Evolutionary conservation across 2,113 vertebrate genomes (phyloP).

Genomic region (Carassius gibelio): DNA sequence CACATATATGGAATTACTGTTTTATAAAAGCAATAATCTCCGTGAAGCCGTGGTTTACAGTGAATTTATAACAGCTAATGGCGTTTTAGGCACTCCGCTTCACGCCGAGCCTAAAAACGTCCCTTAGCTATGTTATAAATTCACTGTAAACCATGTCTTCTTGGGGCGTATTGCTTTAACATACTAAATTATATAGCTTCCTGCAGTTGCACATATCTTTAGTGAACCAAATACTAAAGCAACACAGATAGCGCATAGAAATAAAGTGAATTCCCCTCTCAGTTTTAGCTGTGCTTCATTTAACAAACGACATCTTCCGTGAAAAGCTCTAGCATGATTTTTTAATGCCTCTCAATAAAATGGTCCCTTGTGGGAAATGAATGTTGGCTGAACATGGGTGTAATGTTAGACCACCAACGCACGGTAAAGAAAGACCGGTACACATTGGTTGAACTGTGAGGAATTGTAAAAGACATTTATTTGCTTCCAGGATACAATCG

Average conservation of each 20-base stretch:
- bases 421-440: background rate
- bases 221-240: background rate
- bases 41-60: too few relatives aligned
- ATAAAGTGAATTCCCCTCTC: background rate
- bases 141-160: too few relatives aligned
- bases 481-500: background rate
- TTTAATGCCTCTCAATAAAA: conserved; percentile 7
- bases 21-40: too few relatives aligned
- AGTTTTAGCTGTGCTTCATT: conserved; percentile 1
- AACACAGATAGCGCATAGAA: background rate
- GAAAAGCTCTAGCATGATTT: background rate
- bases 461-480: background rate
- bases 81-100: too few relatives aligned
- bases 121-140: too few relatives aligned
- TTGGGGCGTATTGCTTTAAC: too few relatives aligned
- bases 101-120: too few relatives aligned
- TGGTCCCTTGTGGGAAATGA: conserved; percentile 11
- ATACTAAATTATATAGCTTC: background rate
- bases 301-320: background rate
- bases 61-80: too few relatives aligned
- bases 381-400: background rate
- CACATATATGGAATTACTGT: too few relatives aligned
- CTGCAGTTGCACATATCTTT: background rate
- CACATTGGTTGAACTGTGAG: background rate
- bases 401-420: conserved; percentile 15